Percentiles rank a stretch among this genome's conserved stretches.
These are phyloP conservation scores for Euleptes europaea DNA, from an alignment of 2,113 vertebrate species.

Conservation along the genomic window DNA sequence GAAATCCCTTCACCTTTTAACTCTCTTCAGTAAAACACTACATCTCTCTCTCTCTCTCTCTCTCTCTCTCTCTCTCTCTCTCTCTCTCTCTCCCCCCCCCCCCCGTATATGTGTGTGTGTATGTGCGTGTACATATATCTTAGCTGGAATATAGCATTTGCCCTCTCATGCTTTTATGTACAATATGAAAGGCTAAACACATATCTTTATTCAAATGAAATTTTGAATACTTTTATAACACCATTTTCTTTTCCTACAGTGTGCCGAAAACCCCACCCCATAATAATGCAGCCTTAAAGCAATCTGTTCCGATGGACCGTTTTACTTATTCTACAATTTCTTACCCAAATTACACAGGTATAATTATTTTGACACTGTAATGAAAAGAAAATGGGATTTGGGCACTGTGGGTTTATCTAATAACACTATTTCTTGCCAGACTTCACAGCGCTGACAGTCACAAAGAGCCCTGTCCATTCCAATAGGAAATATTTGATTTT, in stretches of 20 bases:
- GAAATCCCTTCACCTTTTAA: constrained; percentile 52
- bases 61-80: too few relatives aligned
- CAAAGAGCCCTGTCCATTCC: constrained; percentile 86
- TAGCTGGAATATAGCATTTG: constrained; percentile 52
- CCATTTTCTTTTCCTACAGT: constrained; percentile 45
- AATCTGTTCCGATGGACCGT: constrained; percentile 79
- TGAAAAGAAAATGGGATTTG: constrained; percentile 91
- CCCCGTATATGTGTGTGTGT: background rate
- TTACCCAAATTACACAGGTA: constrained; percentile 87
- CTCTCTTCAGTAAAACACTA: constrained; percentile 47
- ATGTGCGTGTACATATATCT: constrained; percentile 36
- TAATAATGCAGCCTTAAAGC: constrained; percentile 73
- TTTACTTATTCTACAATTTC: constrained; percentile 84
- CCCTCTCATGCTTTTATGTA: constrained; percentile 49
- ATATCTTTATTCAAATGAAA: constrained; percentile 73
- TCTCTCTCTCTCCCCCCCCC: too few relatives aligned
- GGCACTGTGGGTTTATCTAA: constrained; percentile 88
- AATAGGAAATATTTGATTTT: constrained; percentile 90
- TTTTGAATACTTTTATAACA: constrained; percentile 48
- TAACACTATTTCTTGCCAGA: constrained; percentile 87
- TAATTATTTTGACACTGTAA: constrained; percentile 90
- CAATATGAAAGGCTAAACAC: constrained; percentile 65
- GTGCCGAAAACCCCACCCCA: constrained; percentile 72
- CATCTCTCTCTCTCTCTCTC: background rate
- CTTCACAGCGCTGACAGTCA: constrained; percentile 86